A percentile compares a stretch with the other conserved stretches of the same genome.
Conservation (phyloP, 1,140 invertebrate species). For the Elysia chlorotica region DNA sequence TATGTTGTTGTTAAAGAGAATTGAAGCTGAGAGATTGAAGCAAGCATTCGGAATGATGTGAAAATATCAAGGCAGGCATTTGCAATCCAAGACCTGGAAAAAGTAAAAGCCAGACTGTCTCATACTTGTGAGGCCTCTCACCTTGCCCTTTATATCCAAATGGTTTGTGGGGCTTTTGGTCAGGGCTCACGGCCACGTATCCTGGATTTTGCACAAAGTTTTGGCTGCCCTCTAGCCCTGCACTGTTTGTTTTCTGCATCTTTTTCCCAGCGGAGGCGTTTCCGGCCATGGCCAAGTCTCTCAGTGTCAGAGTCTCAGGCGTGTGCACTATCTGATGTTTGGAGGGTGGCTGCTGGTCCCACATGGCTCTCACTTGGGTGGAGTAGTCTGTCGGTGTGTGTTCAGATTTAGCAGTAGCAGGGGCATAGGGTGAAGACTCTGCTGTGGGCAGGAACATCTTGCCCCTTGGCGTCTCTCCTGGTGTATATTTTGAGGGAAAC, state of each 20-base stretch:
- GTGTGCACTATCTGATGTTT: too few species aligned
- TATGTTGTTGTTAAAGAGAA: too few species aligned
- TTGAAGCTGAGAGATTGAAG: not conserved
- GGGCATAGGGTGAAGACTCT: constrained; percentile 56
- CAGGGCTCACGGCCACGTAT: too few species aligned
- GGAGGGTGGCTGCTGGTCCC: constrained; percentile 41
- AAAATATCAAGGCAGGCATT: constrained; percentile 7
- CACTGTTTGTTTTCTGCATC: not conserved
- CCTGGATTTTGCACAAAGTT: too few species aligned
- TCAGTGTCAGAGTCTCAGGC: not conserved
- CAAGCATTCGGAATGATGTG: not conserved
- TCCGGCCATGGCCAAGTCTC: not conserved
- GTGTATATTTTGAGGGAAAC: not conserved
- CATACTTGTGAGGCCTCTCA: too few species aligned
- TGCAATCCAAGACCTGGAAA: too few species aligned
- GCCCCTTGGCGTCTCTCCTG: not conserved
- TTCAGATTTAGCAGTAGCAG: constrained; percentile 48
- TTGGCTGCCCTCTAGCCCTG: not conserved
- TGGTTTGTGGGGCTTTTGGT: too few species aligned
- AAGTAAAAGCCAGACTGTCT: too few species aligned
- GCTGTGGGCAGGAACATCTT: constrained; percentile 54
- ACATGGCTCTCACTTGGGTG: constrained; percentile 50
- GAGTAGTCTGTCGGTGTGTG: constrained; percentile 44
- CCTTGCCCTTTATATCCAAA: too few species aligned
- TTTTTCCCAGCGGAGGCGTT: not conserved